These are phyloP conservation scores for Chelon labrosus DNA, from an alignment of 2,797 vertebrate genomes.

Conservation along the genomic window DNA sequence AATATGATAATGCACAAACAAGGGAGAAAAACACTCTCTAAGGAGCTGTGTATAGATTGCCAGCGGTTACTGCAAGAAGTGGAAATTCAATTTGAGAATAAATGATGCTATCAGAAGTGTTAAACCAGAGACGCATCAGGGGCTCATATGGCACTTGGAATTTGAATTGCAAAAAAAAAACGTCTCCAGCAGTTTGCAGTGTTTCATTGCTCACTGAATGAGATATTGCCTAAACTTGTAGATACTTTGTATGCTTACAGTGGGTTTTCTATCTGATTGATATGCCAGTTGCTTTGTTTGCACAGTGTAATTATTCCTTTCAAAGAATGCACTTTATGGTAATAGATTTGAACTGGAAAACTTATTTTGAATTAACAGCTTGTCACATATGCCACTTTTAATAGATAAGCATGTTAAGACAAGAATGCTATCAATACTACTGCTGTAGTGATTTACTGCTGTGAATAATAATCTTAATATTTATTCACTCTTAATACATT, in stretches of 20 bases:
- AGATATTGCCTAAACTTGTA: conserved; percentile 31
- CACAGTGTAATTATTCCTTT: conserved; percentile 25
- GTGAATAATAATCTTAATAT: conserved; percentile 6
- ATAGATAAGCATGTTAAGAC: conserved; percentile 16
- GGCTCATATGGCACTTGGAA: conserved; percentile 54
- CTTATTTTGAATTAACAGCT: conserved; percentile 5
- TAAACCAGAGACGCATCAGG: conserved; percentile 56
- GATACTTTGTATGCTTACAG: conserved; percentile 28
- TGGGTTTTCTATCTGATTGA: conserved; percentile 28
- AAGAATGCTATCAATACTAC: background rate
- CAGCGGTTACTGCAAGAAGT: conserved; percentile 59
- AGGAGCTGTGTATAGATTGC: conserved; percentile 61
- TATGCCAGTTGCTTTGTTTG: conserved; percentile 26
- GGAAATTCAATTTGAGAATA: conserved; percentile 70
- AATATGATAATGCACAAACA: conserved; percentile 55
- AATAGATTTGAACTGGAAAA: conserved; percentile 10
- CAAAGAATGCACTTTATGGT: conserved; percentile 15
- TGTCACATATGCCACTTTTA: conserved; percentile 15
- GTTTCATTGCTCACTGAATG: conserved; percentile 27
- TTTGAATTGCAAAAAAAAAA: conserved; percentile 58
- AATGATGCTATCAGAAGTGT: conserved; percentile 71
- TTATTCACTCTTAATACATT: conserved; percentile 2
- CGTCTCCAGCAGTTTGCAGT: conserved; percentile 29
- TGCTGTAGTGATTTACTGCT: background rate
- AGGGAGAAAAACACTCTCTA: conserved; percentile 41